Base-by-base conservation (phyloP, 2,888 invertebrate species). In the Lypha dubia region DNA sequence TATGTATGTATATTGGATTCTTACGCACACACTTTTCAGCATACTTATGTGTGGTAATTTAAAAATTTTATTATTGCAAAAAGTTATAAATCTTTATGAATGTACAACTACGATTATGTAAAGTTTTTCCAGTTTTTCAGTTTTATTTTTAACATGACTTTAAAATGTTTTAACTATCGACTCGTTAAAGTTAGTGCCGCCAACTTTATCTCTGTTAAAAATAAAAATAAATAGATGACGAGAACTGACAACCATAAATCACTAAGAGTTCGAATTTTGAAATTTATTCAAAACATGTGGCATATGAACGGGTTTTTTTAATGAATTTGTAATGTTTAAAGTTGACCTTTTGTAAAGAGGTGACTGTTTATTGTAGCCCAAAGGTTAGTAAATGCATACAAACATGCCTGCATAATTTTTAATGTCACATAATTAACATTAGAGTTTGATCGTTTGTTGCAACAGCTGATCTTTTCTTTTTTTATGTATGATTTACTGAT, bases 41-140 rank as follows among this genome's bases (percentile, higher is more conserved):
- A 32, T 32, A n/a, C n/a, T n/a, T n/a, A 53, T 41, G 63, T 41
- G 53, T 68, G 68, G 58, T 46, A 60, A 60, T 68, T 60, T 76
- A 46, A 67, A n/a, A 76, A 53, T 74, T 51, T 58, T 77, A 49
- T 58, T 67, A 67, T 68, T 60, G 58, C 56, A 49, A 77, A 58
- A 38, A n/a, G 46, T 60, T 49, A 51, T 77, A 77, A 77, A 77
- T 68, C 58, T 68, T 68, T 24, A 68, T 77, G 49, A 68, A 68
- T 60, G 58, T 49, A 46, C 24, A 53, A 20, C 20, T 24, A 17
- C 20, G 41, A n/a, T 22, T 62, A 60, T 62, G 53, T 63, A 44
- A 63, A 53, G 44, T 65, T 56, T 41, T 63, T 73, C 41, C 20
- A 44, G 11, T 20, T 60, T 38, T 20, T 11, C n/a, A 38, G 6